Percentiles rank a stretch among this genome's conserved stretches.
These are phyloP conservation scores for Rhea pennata DNA, from an alignment of 2,113 vertebrate genomes.

Conservation along the genomic window DNA sequence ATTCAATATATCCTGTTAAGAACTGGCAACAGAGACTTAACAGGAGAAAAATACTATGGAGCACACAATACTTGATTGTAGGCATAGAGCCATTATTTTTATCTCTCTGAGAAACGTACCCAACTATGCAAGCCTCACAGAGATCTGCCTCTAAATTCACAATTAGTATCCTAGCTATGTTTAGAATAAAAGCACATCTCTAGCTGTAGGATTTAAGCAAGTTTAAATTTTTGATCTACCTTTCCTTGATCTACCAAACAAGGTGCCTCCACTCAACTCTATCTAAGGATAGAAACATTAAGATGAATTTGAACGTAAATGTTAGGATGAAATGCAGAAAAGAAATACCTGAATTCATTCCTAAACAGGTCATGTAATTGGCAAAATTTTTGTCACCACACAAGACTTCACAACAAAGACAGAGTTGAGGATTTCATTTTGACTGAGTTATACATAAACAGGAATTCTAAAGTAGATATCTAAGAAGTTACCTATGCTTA, in stretches of 20 bases:
- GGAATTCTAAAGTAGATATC: background rate
- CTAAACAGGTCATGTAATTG: background rate
- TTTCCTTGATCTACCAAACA: background rate
- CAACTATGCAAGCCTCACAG: background rate
- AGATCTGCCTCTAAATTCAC: background rate
- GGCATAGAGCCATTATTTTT: background rate
- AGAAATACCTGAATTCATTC: background rate
- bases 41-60: background rate
- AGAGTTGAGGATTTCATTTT: background rate
- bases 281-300: background rate
- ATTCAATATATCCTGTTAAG: background rate
- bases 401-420: background rate
- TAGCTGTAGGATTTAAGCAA: background rate
- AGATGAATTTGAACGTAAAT: background rate
- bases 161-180: background rate
- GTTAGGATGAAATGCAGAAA: background rate
- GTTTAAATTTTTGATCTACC: background rate
- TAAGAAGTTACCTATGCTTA: background rate
- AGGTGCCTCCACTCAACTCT: background rate
- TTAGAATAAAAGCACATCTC: background rate
- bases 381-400: background rate
- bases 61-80: background rate
- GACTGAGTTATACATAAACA: background rate
- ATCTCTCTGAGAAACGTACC: background rate
- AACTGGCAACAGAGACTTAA: background rate